Percentiles rank a stretch among this genome's conserved stretches.
Evolutionary conservation across 1,140 invertebrate genomes (phyloP).

Genomic region (Centruroides sculpturatus): DNA sequence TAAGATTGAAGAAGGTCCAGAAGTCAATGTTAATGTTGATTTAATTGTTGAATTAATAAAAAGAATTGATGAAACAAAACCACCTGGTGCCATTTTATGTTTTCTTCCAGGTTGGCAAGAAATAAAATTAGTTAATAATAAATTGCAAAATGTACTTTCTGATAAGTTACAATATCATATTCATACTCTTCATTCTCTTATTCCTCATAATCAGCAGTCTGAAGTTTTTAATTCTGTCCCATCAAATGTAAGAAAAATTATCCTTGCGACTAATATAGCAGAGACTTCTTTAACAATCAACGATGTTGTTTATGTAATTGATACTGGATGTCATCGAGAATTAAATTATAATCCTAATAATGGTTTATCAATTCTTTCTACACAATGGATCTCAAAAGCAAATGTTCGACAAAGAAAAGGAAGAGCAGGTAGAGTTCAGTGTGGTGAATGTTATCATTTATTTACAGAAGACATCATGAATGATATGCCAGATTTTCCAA

Average conservation of each 20-base stretch:
- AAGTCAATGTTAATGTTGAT: neutral
- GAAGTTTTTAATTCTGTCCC: slow-evolving; percentile 45
- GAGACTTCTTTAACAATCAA: slow-evolving; percentile 93
- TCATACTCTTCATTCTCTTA: slow-evolving; percentile 49
- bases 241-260: slow-evolving; percentile 54
- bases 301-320: slow-evolving; percentile 86
- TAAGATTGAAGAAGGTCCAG: neutral
- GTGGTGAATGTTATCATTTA: slow-evolving; percentile 74
- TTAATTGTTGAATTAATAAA: slow-evolving; percentile 13
- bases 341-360: slow-evolving; percentile 52
- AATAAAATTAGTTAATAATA: slow-evolving; percentile 26
- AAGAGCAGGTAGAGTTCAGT: slow-evolving; percentile 66
- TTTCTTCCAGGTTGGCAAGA: slow-evolving; percentile 44
- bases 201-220: slow-evolving; percentile 52
- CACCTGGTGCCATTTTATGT: slow-evolving; percentile 36
- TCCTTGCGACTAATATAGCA: slow-evolving; percentile 89
- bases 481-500: slow-evolving; percentile 37
- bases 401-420: slow-evolving; percentile 76
- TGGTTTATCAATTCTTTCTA: slow-evolving; percentile 59
- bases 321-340: slow-evolving; percentile 87
- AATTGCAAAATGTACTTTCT: slow-evolving; percentile 15
- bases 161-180: slow-evolving; percentile 27
- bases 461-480: slow-evolving; percentile 51
- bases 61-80: slow-evolving; percentile 25
- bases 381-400: slow-evolving; percentile 75